These are phyloP conservation scores for Anguilla pacifica DNA, from an alignment of 2,797 vertebrate species.

Conservation along the genomic window DNA sequence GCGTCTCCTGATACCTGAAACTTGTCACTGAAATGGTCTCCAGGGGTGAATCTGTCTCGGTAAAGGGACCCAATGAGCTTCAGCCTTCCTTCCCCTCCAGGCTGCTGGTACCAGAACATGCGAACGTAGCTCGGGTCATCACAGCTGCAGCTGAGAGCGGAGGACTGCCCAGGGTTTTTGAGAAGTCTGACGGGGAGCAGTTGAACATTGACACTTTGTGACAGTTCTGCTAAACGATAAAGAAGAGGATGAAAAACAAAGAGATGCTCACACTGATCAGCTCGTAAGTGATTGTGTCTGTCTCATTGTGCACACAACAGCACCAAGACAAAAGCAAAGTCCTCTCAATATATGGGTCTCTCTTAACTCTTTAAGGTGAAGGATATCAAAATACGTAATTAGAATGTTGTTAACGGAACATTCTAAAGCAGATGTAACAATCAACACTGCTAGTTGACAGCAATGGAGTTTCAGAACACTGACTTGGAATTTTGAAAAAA, in stretches of 20 bases:
- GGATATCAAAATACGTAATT: too few species aligned
- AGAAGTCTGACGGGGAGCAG: slow-evolving; percentile 33
- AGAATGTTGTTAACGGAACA: too few species aligned
- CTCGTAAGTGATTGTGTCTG: neutral
- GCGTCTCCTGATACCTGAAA: slow-evolving; percentile 13
- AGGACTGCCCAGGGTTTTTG: too few species aligned
- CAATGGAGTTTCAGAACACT: too few species aligned
- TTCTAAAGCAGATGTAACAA: too few species aligned
- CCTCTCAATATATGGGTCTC: neutral
- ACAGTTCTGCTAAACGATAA: neutral
- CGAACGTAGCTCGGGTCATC: fast-evolving
- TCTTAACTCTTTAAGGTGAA: neutral
- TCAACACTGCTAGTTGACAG: neutral
- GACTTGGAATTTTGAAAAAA: too few species aligned
- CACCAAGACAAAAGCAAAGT: neutral
- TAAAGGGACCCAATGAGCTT: slow-evolving; percentile 42
- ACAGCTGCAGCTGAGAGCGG: slow-evolving; percentile 54
- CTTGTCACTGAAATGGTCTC: neutral
- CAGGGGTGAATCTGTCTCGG: neutral
- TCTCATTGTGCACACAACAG: neutral
- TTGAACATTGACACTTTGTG: neutral
- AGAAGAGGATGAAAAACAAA: neutral
- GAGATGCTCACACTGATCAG: neutral
- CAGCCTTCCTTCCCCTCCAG: neutral
- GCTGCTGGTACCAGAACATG: slow-evolving; percentile 65